Conservation (phyloP, 2,113 vertebrate species). For the Nothoprocta pentlandii region DNA sequence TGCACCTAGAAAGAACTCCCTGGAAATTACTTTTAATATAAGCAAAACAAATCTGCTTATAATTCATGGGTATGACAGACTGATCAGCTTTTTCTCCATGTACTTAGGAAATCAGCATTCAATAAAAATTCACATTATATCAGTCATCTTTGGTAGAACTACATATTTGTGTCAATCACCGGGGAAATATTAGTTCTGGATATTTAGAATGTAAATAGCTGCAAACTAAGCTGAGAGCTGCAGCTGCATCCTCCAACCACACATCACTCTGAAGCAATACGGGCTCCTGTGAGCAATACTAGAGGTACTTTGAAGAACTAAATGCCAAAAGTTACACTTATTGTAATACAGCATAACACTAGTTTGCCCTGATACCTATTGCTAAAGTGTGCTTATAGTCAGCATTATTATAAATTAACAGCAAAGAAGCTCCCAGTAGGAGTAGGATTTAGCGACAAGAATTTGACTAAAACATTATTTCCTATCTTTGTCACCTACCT, state of each 20-base stretch:
- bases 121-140: neutral
- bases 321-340: neutral
- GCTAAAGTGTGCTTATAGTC: neutral
- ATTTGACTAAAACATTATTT: neutral
- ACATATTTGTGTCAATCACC: neutral
- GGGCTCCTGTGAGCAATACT: neutral
- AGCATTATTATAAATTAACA: neutral
- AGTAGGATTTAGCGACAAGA: neutral
- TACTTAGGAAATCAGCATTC: neutral
- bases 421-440: neutral
- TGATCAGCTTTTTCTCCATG: neutral
- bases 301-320: neutral
- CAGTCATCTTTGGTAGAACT: conserved; percentile 29
- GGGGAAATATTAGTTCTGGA: neutral
- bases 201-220: neutral
- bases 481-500: neutral
- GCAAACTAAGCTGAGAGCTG: neutral
- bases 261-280: neutral
- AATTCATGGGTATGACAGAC: neutral
- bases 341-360: neutral
- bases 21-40: conserved; percentile 40
- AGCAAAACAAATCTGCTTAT: neutral
- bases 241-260: neutral
- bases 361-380: neutral
- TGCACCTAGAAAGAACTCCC: neutral